Evolutionary conservation across 2,888 invertebrate species (phyloP), one percentile per base, ranked within the genome.

Genomic region (Yponomeuta plumbellus): DNA sequence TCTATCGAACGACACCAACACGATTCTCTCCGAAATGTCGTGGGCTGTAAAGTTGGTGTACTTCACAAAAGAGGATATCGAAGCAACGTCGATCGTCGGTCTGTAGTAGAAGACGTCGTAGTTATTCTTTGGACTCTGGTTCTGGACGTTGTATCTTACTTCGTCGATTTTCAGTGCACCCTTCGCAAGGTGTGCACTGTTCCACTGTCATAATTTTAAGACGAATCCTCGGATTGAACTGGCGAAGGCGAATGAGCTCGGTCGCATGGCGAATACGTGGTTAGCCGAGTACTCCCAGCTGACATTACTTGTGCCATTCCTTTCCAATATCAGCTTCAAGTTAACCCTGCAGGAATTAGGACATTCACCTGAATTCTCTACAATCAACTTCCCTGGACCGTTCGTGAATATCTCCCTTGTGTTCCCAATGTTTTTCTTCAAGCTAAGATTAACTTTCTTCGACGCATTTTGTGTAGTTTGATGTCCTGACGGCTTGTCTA

Each of bases 161-260:
- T 88, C 86, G 66, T 88, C 80, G 68, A 87, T 80, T 80, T 86
- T 90, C 21, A 79, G 88, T 84, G 89, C 88, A 86, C 89, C 88
- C 80, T 86, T 85, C 44, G 88, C 87, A 26, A 86, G 75, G 81
- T 88, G 90, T 81, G 88, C 91, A 80, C 89, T 91, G 70, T 92
- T 92, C 95, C 95, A 96, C 76, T 95, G 94, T 96, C 96, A 96
- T 83, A 96, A 94, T 88, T 96, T 96, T 73, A 96, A 85, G 21
- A 95, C 94, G 83, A 96, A 96, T 0, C 96, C 96, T 65, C 94
- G 92, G 70, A 95, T 92, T 64, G 92, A 87, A 69, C 92, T 91
- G 70, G 92, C 88, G 72, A 94, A 94, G 3, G 92, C 92, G 84
- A 96, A 93, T 10, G 94, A 92, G 34, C 94, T 94, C 0, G 96